Conservation (phyloP, 2,888 invertebrate species). For the Dolichomitus sp. region DNA sequence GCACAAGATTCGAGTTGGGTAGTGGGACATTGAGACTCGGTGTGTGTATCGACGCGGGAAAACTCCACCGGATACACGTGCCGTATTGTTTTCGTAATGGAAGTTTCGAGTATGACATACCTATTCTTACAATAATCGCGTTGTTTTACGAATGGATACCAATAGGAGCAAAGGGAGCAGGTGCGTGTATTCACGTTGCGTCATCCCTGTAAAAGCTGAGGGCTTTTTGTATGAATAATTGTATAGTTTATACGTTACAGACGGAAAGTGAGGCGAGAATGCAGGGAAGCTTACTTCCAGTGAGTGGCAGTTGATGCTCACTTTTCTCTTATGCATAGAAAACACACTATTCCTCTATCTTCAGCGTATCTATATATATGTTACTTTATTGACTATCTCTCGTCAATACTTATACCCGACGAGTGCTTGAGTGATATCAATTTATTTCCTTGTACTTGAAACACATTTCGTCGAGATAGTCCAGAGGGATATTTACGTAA, state of each 20-base stretch:
- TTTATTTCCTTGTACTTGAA: constrained; percentile 18
- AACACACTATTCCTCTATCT: not conserved
- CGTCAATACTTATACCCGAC: not conserved
- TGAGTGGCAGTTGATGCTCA: not conserved
- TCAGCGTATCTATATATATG: not conserved
- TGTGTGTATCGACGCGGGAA: not conserved
- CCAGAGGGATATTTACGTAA: not conserved
- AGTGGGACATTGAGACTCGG: not conserved
- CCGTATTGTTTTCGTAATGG: constrained; percentile 18
- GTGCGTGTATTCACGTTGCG: not conserved
- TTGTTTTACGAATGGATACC: not conserved
- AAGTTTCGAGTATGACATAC: constrained; percentile 18
- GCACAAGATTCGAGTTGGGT: constrained; percentile 48
- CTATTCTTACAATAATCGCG: constrained; percentile 12
- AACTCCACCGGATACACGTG: not conserved
- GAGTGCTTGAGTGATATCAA: constrained; percentile 28
- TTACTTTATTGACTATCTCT: not conserved
- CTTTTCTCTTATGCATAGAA: not conserved
- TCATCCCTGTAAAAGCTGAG: not conserved
- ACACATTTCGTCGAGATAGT: not conserved
- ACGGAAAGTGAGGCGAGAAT: constrained; percentile 4
- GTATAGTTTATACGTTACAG: constrained; percentile 6
- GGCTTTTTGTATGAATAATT: constrained; percentile 5
- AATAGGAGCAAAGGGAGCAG: not conserved
- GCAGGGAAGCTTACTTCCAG: not conserved